Base-by-base conservation (phyloP, 2,113 vertebrate species). In the Scolopax mira region DNA sequence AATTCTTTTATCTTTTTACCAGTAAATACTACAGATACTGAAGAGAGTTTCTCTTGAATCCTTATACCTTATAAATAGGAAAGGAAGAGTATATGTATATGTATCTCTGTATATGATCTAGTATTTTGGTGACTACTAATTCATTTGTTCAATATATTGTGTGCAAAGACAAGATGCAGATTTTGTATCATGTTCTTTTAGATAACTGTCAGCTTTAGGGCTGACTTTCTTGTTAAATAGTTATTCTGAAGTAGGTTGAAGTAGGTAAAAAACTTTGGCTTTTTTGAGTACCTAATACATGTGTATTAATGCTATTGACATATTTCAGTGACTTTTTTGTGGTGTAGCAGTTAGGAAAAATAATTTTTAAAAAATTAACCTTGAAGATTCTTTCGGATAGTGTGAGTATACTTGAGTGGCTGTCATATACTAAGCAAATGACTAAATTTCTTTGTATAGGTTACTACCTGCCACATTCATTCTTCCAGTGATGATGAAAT, bases 401-500 rank as follows among this genome's bases (percentile, higher is more conserved):
- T 85, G 51, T 89, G 21, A 48, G 54, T 78, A 48, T 95, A 77
- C 71, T 75, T 71, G 85, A 61, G n/a, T 60, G 52, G 18, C 28
- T 64, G 79, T 86, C 70, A 33, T 28, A 6, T 71, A 14, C 81
- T 88, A 62, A 81, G 57, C 65, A 80, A 89, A 52, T 85, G 67
- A 96, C 85, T 90, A 23, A 35, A 42, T 97, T 93, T 41, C 74
- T 97, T 80, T 96, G 58, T 91, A 10, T 96, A 99, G 99, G 99
- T 99, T 93, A 99, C 99, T 96, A 99, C 99, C 48, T 99, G 99
- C 97, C 99, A 99, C 97, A 99, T 99, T 97, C 99, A 99, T 97
- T 99, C 99, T 91, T 99, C 99, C 92, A 99, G 99, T 83, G 99
- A 99, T 91, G 99, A 99, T 96, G 99, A 99, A 97, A 99, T 99